A percentile compares a stretch with the other conserved stretches of the same genome.
Evolutionary conservation across 1,140 invertebrate genomes (phyloP).

Genomic region (Rhagoletis pomonella): DNA sequence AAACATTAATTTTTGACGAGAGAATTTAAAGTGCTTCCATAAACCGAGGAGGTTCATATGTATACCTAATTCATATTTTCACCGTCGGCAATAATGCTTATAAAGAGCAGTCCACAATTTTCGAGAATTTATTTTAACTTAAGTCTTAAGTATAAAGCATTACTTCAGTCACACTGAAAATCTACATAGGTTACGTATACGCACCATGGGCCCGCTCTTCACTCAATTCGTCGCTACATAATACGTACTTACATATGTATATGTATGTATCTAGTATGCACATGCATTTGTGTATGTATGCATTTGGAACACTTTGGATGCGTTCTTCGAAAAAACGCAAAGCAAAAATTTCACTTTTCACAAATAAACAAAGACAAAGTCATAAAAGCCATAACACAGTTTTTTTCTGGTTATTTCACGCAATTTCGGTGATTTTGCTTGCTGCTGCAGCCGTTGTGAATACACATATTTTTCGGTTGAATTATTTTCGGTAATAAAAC

Average conservation of each 20-base stretch:
- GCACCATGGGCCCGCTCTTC: slow-evolving; percentile 3
- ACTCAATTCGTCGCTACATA: background rate
- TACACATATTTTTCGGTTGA: background rate
- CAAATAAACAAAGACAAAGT: slow-evolving; percentile 26
- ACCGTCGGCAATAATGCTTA: too few species aligned
- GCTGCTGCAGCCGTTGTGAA: background rate
- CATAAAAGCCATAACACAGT: slow-evolving; percentile 40
- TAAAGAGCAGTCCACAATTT: too few species aligned
- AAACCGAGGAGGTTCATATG: too few species aligned
- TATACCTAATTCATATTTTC: too few species aligned
- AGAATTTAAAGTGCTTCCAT: too few species aligned
- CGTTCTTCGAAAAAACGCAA: background rate
- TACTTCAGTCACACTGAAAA: too few species aligned
- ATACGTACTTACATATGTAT: background rate
- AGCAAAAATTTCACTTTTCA: slow-evolving; percentile 10
- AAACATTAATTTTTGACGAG: too few species aligned
- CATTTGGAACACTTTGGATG: background rate
- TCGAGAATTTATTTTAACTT: too few species aligned
- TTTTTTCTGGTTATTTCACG: slow-evolving; percentile 17
- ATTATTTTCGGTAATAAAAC: background rate
- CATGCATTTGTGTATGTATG: background rate
- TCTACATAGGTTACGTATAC: slow-evolving; percentile 21
- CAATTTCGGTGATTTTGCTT: slow-evolving; percentile 10
- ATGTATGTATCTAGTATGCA: background rate
- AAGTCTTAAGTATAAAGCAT: too few species aligned